Conservation (phyloP, 2,888 invertebrate species). For the Belgica antarctica region DNA sequence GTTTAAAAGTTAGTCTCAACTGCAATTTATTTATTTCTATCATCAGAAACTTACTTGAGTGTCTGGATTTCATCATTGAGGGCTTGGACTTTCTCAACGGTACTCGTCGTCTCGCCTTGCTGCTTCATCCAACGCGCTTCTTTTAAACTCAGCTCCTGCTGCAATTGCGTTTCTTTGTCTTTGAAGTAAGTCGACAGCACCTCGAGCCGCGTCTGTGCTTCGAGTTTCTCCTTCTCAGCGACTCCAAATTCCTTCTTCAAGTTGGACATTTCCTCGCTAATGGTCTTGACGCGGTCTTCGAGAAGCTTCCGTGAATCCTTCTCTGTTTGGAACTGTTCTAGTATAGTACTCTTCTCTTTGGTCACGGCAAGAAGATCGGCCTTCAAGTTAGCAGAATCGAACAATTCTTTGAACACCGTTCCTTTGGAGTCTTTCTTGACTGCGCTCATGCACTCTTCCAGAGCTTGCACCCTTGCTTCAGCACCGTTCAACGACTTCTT, state of each 20-base stretch:
- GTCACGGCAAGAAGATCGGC: slow-evolving; percentile 61
- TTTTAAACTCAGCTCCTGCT: slow-evolving; percentile 75
- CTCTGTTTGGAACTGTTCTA: slow-evolving; percentile 56
- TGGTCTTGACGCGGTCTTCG: slow-evolving; percentile 54
- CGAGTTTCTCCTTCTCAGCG: slow-evolving; percentile 69
- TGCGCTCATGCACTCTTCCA: slow-evolving; percentile 57
- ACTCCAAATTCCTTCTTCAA: slow-evolving; percentile 61
- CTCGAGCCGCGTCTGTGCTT: slow-evolving; percentile 78
- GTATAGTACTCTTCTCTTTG: slow-evolving; percentile 57
- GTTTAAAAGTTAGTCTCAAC: no score
- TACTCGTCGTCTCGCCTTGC: slow-evolving; percentile 76
- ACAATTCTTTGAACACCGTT: slow-evolving; percentile 55
- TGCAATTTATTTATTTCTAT: no score
- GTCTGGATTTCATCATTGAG: slow-evolving; percentile 77
- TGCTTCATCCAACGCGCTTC: slow-evolving; percentile 77
- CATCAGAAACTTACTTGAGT: slow-evolving; percentile 72
- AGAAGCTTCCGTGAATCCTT: slow-evolving; percentile 55
- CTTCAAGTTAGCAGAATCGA: slow-evolving; percentile 60
- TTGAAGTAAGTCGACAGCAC: slow-evolving; percentile 87
- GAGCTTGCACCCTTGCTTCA: slow-evolving; percentile 52
- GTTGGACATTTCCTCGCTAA: slow-evolving; percentile 58
- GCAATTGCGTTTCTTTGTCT: slow-evolving; percentile 80
- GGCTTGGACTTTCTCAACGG: slow-evolving; percentile 72
- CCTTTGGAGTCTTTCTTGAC: slow-evolving; percentile 54
- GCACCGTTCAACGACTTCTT: slow-evolving; percentile 52